phyloP scores from a whole-genome alignment of 2,797 vertebrate species.

The Megaceryle alcyon region DNA sequence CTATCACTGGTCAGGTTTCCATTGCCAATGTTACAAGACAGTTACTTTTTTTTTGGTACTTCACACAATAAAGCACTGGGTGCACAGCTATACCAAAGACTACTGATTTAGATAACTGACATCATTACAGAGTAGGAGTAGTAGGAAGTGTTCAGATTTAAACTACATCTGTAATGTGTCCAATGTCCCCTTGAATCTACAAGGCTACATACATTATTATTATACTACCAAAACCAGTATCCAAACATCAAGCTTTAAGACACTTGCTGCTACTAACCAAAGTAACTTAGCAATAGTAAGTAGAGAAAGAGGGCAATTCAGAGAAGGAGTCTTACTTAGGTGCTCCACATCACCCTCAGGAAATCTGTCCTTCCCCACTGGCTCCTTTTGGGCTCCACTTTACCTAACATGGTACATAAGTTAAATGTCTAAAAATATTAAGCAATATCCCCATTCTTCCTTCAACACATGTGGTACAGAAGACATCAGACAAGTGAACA shows the following conservation, averaged over 20 bases:
- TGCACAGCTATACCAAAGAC: not conserved
- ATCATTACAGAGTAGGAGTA: not conserved
- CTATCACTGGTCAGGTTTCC: not conserved
- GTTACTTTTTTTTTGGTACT: not conserved
- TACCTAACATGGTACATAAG: not conserved
- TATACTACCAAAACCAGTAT: not conserved
- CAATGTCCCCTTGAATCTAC: not conserved
- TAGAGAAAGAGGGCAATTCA: not conserved
- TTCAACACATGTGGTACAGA: not conserved
- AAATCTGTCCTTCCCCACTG: not conserved
- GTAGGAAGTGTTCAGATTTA: not conserved
- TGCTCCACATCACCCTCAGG: not conserved
- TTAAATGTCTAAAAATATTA: not conserved
- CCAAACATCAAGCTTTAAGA: not conserved
- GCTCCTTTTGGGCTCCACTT: not conserved
- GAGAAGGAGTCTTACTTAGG: not conserved
- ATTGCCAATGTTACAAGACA: not conserved
- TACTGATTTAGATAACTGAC: not conserved
- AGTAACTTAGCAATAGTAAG: not conserved
- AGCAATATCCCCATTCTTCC: not conserved
- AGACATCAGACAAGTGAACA: not conserved
- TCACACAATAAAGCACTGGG: not conserved
- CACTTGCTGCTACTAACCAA: not conserved
- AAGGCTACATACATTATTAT: not conserved
- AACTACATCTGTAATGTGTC: not conserved